Base-by-base conservation (phyloP, 2,797 vertebrate genomes). In the Miichthys miiuy region DNA sequence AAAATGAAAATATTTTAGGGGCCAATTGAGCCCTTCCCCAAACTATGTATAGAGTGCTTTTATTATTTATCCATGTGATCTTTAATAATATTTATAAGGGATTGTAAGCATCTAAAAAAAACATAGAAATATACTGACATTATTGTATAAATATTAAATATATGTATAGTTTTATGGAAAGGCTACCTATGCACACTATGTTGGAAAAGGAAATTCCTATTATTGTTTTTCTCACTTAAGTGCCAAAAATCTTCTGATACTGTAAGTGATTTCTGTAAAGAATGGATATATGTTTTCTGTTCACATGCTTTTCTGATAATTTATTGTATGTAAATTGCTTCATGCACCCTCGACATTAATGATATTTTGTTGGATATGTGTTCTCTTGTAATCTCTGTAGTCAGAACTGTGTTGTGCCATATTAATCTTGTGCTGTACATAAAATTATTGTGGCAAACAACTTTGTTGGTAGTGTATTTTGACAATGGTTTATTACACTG, bases 291-390 rank as follows among this genome's bases (percentile, higher is more conserved):
- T 81, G 41, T 80, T 70, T 68, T 48, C 46, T 48, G 60, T 83
- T 85, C 6, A 16, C 54, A 21, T 77, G 18, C 47, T 64, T 79
- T 72, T 85, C 30, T 64, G 47, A 77, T 93, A 90, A 94, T 91
- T 93, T 93, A 93, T 94, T 93, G 68, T 79, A 27, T 89, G 77
- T 87, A 83, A 82, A 88, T 81, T 80, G 85, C 80, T 89, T 85
- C 57, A 50, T 88, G 84, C 83, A 90, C 87, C 88, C 88, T 92
- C 56, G 23, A 78, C 57, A 72, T 71, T 72, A 72, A 71, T 87
- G 66, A 66, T 79, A 50, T 78, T 74, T 84, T 67, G 82, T 84
- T 87, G 73, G 71, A 83, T 75, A 68, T 67, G 58, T 86, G 46
- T 73, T 65, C 20, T 74, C 47, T 73, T 90, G 68, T 90, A 87